phyloP scores from a whole-genome alignment of 1,140 invertebrate species.

The Scaptomyza pallida region DNA sequence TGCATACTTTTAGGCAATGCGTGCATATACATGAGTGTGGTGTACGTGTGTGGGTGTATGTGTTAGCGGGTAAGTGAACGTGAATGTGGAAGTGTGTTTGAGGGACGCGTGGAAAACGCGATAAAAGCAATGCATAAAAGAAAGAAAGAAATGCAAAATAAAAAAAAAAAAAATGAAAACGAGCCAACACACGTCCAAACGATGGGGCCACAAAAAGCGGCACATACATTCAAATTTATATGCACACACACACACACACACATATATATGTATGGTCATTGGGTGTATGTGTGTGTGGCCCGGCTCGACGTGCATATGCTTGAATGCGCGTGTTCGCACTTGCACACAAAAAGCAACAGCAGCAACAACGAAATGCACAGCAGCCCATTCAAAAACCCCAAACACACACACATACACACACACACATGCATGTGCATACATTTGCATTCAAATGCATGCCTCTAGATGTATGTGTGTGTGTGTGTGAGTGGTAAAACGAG shows the following conservation, averaged over 20 bases:
- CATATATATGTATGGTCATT: constrained; percentile 3
- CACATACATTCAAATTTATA: constrained; percentile 30
- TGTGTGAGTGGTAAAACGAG: constrained; percentile 58
- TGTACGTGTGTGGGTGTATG: constrained; percentile 22
- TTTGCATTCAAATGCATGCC: too few relatives aligned
- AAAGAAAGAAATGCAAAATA: constrained; percentile 60
- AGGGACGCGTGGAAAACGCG: constrained; percentile 69
- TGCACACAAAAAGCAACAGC: constrained; percentile 61
- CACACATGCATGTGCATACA: constrained; percentile 7
- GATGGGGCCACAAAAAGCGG: constrained; percentile 57
- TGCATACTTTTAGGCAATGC: constrained; percentile 73
- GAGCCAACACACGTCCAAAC: constrained; percentile 75
- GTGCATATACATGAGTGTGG: too few relatives aligned
- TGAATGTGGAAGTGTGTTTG: constrained; percentile 14
- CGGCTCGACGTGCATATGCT: constrained; percentile 71
- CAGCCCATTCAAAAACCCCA: constrained; percentile 59
- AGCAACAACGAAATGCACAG: constrained; percentile 63
- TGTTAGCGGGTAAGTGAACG: constrained; percentile 16
- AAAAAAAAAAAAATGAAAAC: too few relatives aligned
- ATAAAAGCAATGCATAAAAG: constrained; percentile 82
- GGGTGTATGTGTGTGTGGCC: constrained; percentile 21
- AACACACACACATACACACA: constrained; percentile 28
- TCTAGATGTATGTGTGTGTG: background rate
- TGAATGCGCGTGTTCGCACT: constrained; percentile 81
- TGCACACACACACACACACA: constrained; percentile 16